Evolutionary conservation across 1,140 invertebrate species (phyloP).

Genomic region (Andrena cerasifolii): DNA sequence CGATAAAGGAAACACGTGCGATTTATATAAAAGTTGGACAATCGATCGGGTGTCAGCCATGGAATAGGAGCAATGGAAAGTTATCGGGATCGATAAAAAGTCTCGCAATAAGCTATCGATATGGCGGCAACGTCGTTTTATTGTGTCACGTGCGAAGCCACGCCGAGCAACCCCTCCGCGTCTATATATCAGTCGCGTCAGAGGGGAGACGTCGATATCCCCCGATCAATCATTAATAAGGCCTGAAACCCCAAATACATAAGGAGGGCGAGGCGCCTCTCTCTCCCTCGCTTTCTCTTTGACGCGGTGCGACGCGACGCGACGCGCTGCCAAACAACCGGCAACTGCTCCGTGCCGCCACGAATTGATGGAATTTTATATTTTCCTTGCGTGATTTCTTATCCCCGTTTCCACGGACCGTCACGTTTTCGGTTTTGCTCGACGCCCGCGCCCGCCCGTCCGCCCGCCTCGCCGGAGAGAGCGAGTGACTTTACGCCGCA

Average conservation of each 20-base stretch:
- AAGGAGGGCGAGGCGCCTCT: constrained; percentile 66
- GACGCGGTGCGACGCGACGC: not conserved
- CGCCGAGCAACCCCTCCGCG: constrained; percentile 64
- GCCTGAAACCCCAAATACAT: constrained; percentile 80
- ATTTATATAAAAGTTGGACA: constrained; percentile 64
- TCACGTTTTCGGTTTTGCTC: constrained; percentile 59
- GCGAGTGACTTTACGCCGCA: constrained; percentile 29
- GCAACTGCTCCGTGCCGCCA: constrained; percentile 70
- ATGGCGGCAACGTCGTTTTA: constrained; percentile 71
- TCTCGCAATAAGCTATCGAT: constrained; percentile 68
- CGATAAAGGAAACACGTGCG: constrained; percentile 54
- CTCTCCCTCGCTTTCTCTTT: constrained; percentile 53
- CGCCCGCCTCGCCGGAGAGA: too few relatives aligned
- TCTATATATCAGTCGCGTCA: constrained; percentile 80
- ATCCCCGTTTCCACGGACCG: constrained; percentile 62
- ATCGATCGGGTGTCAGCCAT: constrained; percentile 43
- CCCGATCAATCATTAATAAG: constrained; percentile 83
- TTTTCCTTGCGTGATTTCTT: constrained; percentile 77
- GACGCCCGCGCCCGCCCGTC: constrained; percentile 17
- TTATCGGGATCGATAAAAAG: constrained; percentile 75
- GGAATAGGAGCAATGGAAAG: constrained; percentile 43
- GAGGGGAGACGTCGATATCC: constrained; percentile 82
- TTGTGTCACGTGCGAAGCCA: constrained; percentile 80
- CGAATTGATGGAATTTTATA: constrained; percentile 83
- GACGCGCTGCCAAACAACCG: constrained; percentile 27